phyloP scores from a whole-genome alignment of 92 coral and sea anemone species.

The Epizoanthus scotinus region DNA sequence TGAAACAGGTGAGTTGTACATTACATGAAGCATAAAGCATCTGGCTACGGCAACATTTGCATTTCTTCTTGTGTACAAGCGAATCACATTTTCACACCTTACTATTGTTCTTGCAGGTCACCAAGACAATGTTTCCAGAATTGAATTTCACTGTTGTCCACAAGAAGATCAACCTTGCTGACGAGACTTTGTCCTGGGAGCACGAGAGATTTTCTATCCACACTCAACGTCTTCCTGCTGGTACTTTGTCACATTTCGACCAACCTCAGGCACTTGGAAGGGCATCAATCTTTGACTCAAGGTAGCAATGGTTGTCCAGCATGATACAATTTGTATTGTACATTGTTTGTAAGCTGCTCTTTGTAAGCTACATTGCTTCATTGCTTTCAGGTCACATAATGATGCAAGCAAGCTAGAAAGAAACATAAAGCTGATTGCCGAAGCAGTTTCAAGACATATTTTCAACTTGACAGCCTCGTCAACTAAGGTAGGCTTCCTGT shows the following conservation, averaged over 20 bases:
- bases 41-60: too few species aligned
- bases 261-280: conserved; percentile 83
- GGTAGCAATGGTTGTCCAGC: conserved; percentile 41
- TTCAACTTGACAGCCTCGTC: conserved; percentile 89
- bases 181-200: conserved; percentile 91
- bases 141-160: conserved; percentile 85
- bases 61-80: too few species aligned
- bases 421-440: conserved; percentile 87
- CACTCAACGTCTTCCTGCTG: conserved; percentile 94
- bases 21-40: too few species aligned
- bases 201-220: conserved; percentile 94
- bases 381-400: conserved; percentile 43
- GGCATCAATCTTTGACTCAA: conserved; percentile 88
- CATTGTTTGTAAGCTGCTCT: neutral
- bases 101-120: conserved; percentile 53
- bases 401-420: conserved; percentile 67
- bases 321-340: neutral
- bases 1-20: conserved; percentile 57
- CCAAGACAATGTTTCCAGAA: conserved; percentile 74
- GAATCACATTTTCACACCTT: neutral
- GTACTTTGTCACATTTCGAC: conserved; percentile 85
- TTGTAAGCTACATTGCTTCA: neutral
- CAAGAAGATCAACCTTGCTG: conserved; percentile 93
- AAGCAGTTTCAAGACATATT: conserved; percentile 84
- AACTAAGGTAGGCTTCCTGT: conserved; percentile 71